phyloP scores from a whole-genome alignment of 2,888 invertebrate genomes.

The Hermodice carunculata region DNA sequence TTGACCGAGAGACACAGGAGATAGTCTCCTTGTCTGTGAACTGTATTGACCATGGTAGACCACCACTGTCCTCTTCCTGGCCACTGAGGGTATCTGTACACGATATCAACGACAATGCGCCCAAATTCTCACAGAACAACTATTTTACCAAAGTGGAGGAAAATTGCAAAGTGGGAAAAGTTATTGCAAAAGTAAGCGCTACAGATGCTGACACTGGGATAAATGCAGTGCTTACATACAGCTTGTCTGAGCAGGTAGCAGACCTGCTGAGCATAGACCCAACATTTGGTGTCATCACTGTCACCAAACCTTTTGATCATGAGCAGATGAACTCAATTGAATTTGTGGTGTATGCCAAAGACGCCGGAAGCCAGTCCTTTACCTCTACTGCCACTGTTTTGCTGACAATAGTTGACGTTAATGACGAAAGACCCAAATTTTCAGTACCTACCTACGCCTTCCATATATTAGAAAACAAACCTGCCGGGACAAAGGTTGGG shows the following conservation, averaged over 20 bases:
- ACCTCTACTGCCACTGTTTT: slow-evolving; percentile 78
- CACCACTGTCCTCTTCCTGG: background rate
- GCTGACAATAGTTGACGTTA: background rate
- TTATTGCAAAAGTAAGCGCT: slow-evolving; percentile 51
- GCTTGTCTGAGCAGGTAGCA: slow-evolving; percentile 76
- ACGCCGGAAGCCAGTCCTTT: slow-evolving; percentile 82
- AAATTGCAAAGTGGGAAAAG: slow-evolving; percentile 75
- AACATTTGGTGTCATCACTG: slow-evolving; percentile 70
- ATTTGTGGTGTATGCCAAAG: slow-evolving; percentile 83
- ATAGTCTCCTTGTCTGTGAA: background rate
- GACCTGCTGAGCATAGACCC: slow-evolving; percentile 84
- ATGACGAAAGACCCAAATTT: slow-evolving; percentile 3
- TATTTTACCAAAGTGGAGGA: background rate
- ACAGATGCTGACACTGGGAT: slow-evolving; percentile 62
- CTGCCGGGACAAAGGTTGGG: background rate
- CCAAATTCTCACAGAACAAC: slow-evolving; percentile 80
- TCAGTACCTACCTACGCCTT: background rate
- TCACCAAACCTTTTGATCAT: background rate
- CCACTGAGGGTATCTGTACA: slow-evolving; percentile 85
- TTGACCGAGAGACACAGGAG: background rate
- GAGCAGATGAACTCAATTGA: slow-evolving; percentile 57
- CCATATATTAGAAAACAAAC: background rate
- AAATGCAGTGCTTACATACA: slow-evolving; percentile 77
- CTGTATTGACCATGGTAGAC: background rate
- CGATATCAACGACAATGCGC: slow-evolving; percentile 92